Conservation (phyloP, 2,113 vertebrate species). For the Marmota monax region DNA sequence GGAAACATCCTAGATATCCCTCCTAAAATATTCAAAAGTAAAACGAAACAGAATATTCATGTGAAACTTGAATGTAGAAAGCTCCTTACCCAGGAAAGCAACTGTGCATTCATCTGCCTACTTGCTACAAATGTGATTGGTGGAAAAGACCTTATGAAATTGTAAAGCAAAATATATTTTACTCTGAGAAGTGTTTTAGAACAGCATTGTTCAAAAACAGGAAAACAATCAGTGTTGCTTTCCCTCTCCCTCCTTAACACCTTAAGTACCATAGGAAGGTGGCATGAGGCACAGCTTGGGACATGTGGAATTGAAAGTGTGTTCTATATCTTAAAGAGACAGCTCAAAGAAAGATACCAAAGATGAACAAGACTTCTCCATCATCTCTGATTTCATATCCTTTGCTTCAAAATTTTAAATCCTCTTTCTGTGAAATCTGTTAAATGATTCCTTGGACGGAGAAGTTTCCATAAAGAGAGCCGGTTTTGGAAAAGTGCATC, state of each 20-base stretch:
- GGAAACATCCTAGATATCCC: background rate
- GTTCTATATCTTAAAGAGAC: background rate
- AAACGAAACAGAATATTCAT: background rate
- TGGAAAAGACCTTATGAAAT: background rate
- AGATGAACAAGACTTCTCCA: slow-evolving; percentile 24
- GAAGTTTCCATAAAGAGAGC: slow-evolving; percentile 65
- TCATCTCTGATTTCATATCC: background rate
- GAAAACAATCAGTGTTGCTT: background rate
- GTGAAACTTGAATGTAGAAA: background rate
- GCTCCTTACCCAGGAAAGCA: background rate
- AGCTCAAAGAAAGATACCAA: background rate
- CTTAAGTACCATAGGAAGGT: background rate
- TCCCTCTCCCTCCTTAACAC: background rate
- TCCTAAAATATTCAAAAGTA: background rate
- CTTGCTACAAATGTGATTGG: background rate
- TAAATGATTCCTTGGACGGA: slow-evolving; percentile 60
- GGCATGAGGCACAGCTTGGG: background rate
- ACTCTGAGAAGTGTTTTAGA: background rate
- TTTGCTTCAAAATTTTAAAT: slow-evolving; percentile 78
- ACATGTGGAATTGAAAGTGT: slow-evolving; percentile 51
- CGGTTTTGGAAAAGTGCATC: slow-evolving; percentile 77
- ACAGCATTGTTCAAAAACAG: background rate
- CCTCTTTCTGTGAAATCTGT: slow-evolving; percentile 58
- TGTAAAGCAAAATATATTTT: background rate
- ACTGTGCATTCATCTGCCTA: background rate